Base-by-base conservation (phyloP, 2,797 vertebrate species). In the Ispidina lecontei region DNA sequence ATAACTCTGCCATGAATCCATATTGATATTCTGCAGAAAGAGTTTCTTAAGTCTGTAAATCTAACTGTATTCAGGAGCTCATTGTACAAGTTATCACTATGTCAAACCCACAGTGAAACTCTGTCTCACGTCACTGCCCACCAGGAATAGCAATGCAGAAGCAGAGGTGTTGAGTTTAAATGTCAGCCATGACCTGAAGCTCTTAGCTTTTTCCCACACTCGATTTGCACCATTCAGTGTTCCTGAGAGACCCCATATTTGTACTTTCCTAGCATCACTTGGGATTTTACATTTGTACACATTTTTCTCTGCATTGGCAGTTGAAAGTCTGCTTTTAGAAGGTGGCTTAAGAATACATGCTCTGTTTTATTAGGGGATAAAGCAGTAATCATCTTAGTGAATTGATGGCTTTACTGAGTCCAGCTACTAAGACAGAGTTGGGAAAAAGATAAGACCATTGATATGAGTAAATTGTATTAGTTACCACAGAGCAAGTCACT, bases 81-180 rank as follows among this genome's bases (percentile, higher is more conserved):
- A 23, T 55, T 87, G 28, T 65, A 35, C 37, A 91, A 46, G 60
- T 93, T 75, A 89, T 91, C 76, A 87, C 10, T 4, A 19, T 55
- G 80, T 71, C 82, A 95, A 81, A 52, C 13, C 21, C 82, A 46
- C n/a, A 67, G 73, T 4, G 4, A 83, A 95, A 69, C 84, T 80
- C 46, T 41, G 73, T 33, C 94, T 89, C 80, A 78, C 52, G 21
- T 96, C 94, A 94, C 73, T 89, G 78, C 28, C 58, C 65, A 80
- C 91, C 84, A 93, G 55, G 69, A 85, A 93, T 79, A 95, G 94
- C 69, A 88, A 26, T 2, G 6, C 79, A 84, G 94, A 67, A 92
- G 76, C 69, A 92, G 95, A 93, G 92, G 93, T 96, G 94, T 92
- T 95, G 93, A 96, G 92, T 95, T 95, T 89, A 94, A 91, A 96